Evolutionary conservation across 2,888 invertebrate genomes (phyloP).

Genomic region (Cenopis cana): DNA sequence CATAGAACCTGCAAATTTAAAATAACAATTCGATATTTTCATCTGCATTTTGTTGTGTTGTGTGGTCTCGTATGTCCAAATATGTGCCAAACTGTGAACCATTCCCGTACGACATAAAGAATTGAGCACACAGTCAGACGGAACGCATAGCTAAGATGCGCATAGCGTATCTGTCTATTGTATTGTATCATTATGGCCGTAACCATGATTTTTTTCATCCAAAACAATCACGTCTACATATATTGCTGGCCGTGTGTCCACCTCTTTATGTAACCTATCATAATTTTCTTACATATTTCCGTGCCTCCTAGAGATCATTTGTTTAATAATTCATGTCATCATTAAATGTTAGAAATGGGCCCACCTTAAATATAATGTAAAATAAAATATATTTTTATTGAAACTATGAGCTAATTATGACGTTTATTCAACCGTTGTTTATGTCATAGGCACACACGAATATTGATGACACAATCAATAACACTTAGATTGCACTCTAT

Average conservation of each 20-base stretch:
- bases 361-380: conserved; percentile 42
- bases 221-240: background rate
- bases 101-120: conserved; percentile 11
- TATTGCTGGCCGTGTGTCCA: conserved; percentile 14
- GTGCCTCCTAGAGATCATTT: conserved; percentile 40
- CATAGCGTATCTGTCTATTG: background rate
- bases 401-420: conserved; percentile 39
- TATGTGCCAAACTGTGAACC: conserved; percentile 38
- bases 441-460: conserved; percentile 9
- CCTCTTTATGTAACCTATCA: background rate
- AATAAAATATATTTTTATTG: conserved; percentile 39
- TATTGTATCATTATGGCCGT: background rate
- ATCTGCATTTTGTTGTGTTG: conserved; percentile 6
- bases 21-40: conserved; percentile 27
- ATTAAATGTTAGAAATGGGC: conserved; percentile 42
- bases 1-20: conserved; percentile 16
- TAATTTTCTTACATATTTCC: conserved; percentile 10
- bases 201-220: background rate
- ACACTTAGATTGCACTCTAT: background rate
- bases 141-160: background rate
- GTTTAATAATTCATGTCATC: conserved; percentile 32
- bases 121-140: conserved; percentile 12
- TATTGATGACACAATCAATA: background rate
- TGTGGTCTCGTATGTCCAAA: conserved; percentile 24
- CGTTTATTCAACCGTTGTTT: conserved; percentile 6